Conservation (phyloP, 2,113 vertebrate genomes). For the Misgurnus anguillicaudatus region DNA sequence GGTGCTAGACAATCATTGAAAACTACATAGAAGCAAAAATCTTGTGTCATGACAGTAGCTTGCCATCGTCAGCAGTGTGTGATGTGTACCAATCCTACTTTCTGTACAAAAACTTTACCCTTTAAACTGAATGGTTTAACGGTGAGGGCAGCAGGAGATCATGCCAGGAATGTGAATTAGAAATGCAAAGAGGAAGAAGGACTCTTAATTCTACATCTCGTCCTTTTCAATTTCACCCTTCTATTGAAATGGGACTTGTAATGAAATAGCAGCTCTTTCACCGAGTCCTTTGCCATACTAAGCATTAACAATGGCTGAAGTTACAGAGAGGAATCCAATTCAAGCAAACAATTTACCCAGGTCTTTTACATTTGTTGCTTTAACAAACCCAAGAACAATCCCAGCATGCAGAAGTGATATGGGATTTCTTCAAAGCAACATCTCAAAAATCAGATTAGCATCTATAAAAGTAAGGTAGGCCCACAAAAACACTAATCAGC, state of each 20-base stretch:
- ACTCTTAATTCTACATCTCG: slow-evolving; percentile 32
- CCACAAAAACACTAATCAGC: neutral
- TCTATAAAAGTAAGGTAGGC: neutral
- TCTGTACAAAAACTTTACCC: neutral
- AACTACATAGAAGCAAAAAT: slow-evolving; percentile 14
- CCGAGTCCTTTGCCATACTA: neutral
- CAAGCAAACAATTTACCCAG: slow-evolving; percentile 1
- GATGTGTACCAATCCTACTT: neutral
- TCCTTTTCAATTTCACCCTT: slow-evolving; percentile 1
- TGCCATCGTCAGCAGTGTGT: neutral
- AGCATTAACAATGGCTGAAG: slow-evolving; percentile 8
- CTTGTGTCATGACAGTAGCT: neutral
- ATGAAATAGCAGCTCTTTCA: neutral
- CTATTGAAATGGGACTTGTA: slow-evolving; percentile 24
- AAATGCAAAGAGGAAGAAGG: slow-evolving; percentile 41
- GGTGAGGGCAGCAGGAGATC: slow-evolving; percentile 24
- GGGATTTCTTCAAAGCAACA: neutral
- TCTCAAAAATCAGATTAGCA: neutral
- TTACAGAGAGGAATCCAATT: neutral
- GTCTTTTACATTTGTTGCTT: neutral
- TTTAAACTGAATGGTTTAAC: slow-evolving; percentile 25
- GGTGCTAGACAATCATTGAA: slow-evolving; percentile 15
- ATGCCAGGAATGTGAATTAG: slow-evolving; percentile 41
- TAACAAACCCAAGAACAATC: neutral
- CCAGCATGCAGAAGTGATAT: neutral